Base-by-base conservation (phyloP, 2,888 invertebrate species). In the Leptinotarsa rubiginosa region DNA sequence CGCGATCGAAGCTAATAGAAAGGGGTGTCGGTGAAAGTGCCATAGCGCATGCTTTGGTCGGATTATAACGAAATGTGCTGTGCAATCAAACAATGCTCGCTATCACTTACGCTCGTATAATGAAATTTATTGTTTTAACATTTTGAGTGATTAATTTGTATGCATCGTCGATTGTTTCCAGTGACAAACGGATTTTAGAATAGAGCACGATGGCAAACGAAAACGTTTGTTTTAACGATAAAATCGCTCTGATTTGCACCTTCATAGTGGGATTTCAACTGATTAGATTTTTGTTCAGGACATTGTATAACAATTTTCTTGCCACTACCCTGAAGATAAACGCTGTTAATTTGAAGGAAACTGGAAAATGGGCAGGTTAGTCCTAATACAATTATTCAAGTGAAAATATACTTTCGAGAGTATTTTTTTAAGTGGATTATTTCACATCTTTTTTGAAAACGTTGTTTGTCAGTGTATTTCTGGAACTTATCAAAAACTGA, bases 351-450 rank as follows among this genome's bases (percentile, higher is more conserved):
- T 90, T 94, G 77, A 91, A 90, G 83, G 90, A 91, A 65, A 90
- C 92, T 85, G 95, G 95, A 82, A 90, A 92, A 88, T 96, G 95
- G 95, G 95, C 95, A 87, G 91, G 95, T 95, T 88, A 92, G 93
- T 83, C 41, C 41, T 20, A n/a, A 22, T 16, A 54, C 12, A 31
- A 3, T 10, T 41, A n/a, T 18, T 66, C 13, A 3, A 65, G 20
- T 65, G 25, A 31, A 66, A 50, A 66, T 66, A 18, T 18, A 12
- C 20, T 41, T 10, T 41, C 10, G 41, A 41, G 1, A 18, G 15
- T 47, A 12, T 31, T n/a, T 16, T 41, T 41, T 65, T 52, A 12
- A 52, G 18, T 52, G 2, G 18, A 52, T 7, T 52, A 18, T 52
- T 18, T 18, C 18, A 52, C 52, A n/a, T 18, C 18, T 10, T 52